A percentile compares a stretch with the other conserved stretches of the same genome.
Evolutionary conservation across 2,888 invertebrate genomes (phyloP).

Genomic region (Eretmocerus hayati): DNA sequence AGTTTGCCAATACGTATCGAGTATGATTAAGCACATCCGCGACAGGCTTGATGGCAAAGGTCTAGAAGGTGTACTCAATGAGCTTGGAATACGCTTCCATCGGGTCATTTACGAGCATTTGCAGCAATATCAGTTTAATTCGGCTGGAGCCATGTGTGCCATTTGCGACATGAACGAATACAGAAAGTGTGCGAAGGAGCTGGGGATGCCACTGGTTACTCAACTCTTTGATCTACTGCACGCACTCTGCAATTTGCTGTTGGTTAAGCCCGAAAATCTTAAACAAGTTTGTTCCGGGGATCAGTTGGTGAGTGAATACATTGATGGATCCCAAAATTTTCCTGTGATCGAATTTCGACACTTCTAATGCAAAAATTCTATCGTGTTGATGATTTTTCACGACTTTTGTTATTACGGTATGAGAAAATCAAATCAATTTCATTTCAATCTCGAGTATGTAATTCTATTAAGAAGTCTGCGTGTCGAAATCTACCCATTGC

Average conservation of each 20-base stretch:
- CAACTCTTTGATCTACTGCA: conserved; percentile 93
- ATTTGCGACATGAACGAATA: conserved; percentile 99
- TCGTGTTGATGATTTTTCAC: too few relatives aligned
- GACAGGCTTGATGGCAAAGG: conserved; percentile 88
- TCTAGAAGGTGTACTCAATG: conserved; percentile 75
- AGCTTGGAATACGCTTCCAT: conserved; percentile 88
- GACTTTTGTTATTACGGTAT: too few relatives aligned
- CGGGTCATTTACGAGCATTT: conserved; percentile 91
- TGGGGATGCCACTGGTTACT: conserved; percentile 69
- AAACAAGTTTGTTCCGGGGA: conserved; percentile 92
- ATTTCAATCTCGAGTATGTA: too few relatives aligned
- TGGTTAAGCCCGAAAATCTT: conserved; percentile 93
- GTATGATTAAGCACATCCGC: conserved; percentile 69
- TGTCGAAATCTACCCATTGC: too few relatives aligned
- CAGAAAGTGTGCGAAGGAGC: conserved; percentile 76
- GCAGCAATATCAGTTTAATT: conserved; percentile 89
- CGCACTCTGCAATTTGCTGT: conserved; percentile 88
- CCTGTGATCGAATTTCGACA: too few relatives aligned
- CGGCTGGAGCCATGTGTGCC: conserved; percentile 93
- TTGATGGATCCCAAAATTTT: too few relatives aligned
- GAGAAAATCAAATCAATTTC: too few relatives aligned
- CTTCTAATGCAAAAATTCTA: too few relatives aligned
- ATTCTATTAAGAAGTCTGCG: too few relatives aligned
- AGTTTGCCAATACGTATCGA: conserved; percentile 77
- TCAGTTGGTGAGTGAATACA: conserved; percentile 78